These are phyloP conservation scores for Machaerirhynchus nigripectus DNA, from an alignment of 2,113 vertebrate species.

Conservation along the genomic window DNA sequence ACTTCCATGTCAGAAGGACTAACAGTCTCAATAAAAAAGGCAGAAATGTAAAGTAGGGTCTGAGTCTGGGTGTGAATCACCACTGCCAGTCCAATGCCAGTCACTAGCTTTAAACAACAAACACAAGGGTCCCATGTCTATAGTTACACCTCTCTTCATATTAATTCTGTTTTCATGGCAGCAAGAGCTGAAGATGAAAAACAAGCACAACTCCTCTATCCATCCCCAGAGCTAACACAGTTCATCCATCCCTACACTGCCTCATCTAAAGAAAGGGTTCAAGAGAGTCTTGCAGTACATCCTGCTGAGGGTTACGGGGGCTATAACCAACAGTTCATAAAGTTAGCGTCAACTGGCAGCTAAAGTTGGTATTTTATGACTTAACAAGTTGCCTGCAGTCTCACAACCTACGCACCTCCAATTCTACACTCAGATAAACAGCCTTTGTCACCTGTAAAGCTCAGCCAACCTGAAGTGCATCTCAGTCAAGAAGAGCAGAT, in stretches of 20 bases:
- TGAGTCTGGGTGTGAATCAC: background rate
- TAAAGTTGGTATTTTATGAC: background rate
- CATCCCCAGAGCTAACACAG: background rate
- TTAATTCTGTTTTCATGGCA: background rate
- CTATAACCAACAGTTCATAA: background rate
- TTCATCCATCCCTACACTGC: background rate
- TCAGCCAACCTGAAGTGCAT: background rate
- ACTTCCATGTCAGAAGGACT: background rate
- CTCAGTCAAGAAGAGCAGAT: background rate
- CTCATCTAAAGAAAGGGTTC: background rate
- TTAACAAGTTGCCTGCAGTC: background rate
- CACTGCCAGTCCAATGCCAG: background rate
- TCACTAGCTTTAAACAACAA: background rate
- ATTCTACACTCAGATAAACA: conserved; percentile 17
- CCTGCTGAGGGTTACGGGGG: background rate
- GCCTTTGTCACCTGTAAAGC: background rate
- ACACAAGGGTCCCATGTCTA: background rate
- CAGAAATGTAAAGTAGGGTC: background rate
- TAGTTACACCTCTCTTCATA: background rate
- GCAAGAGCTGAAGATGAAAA: background rate
- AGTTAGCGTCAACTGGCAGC: background rate
- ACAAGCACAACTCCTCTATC: background rate
- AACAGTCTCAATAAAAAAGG: background rate
- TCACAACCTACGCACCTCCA: background rate
- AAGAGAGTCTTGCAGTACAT: background rate